phyloP scores from a whole-genome alignment of 1,140 invertebrate genomes.

The Doryteuthis pealeii region DNA sequence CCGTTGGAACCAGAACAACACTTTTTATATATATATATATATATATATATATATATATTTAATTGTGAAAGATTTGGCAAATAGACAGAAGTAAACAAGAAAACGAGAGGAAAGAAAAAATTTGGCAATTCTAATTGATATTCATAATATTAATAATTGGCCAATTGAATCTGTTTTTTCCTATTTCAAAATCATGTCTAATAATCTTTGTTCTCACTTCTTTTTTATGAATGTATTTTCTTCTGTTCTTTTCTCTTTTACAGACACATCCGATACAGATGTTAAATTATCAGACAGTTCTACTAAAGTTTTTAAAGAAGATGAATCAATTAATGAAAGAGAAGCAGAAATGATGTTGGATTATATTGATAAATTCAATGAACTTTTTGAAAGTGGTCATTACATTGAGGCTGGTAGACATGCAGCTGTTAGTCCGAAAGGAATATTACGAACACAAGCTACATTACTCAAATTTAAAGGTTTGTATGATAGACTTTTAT shows the following conservation, averaged over 20 bases:
- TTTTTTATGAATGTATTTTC: background rate
- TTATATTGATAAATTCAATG: constrained; percentile 60
- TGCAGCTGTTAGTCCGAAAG: constrained; percentile 59
- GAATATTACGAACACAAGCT: constrained; percentile 56
- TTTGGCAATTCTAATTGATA: no score
- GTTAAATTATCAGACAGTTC: background rate
- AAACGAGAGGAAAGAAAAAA: no score
- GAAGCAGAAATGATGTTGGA: constrained; percentile 60
- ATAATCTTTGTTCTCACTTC: background rate
- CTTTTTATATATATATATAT: no score
- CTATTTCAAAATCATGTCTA: no score
- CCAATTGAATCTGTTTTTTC: no score
- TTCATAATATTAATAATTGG: no score
- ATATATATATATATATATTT: no score
- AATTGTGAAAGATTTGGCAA: no score
- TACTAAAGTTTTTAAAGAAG: constrained; percentile 16
- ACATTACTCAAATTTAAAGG: constrained; percentile 58
- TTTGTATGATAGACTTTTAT: constrained; percentile 19
- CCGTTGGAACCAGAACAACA: no score
- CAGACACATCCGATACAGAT: background rate
- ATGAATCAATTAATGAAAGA: constrained; percentile 57
- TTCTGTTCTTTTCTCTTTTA: background rate
- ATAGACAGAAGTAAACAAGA: no score
- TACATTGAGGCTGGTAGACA: constrained; percentile 59
- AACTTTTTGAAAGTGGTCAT: constrained; percentile 57